Evolutionary conservation across 23 tunicate genomes (phyloP), one percentile per base, ranked within the genome.

Genomic region (Clavelina lepadiformis): DNA sequence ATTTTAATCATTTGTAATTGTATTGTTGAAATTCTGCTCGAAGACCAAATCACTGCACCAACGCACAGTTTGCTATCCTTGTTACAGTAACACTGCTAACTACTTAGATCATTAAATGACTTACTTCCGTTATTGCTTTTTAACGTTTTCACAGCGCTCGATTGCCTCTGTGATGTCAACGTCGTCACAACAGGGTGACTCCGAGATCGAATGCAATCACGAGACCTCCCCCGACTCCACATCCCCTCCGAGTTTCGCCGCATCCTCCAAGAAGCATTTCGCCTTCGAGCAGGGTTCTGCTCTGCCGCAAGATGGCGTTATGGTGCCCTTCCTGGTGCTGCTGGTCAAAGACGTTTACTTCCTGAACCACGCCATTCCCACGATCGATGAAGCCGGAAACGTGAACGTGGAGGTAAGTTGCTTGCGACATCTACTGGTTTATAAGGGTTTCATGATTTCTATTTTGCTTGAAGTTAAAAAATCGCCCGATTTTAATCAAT

Each of bases 341-440:
- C 56, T 89, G 75, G 85, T 89, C 18, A 89, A 89, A 70, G 97
- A 89, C 45, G 97, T 89, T 63, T 89, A 89, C 44, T 81, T 81
- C 46, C 57, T 89, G 25, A 89, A 89, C 73, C 89, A 89, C 61
- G 37, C 82, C 31, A 81, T 91, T 6, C 78, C 82, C 23, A 89
- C 97, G 3, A 67, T 75, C 7, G 68, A 89, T 13, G 31, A 66
- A 46, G 75, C 81, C 46, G 97, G 97, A 26, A 78, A 69, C 26
- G 81, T 89, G 5, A 89, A 89, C 71, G 81, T 75, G 23, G 89
- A 89, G 97, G 97, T 89, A 52, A 57, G 35, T 41, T 41, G 15
- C 11, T 41, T 41, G 11, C 15, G 15, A 8, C 11, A 11, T 8
- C 13, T 41, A 41, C 49, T 41, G 13, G 11, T 41, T 41, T 8